Evolutionary conservation across 2,113 vertebrate species (phyloP).

Genomic region (Chionodraco myersi): DNA sequence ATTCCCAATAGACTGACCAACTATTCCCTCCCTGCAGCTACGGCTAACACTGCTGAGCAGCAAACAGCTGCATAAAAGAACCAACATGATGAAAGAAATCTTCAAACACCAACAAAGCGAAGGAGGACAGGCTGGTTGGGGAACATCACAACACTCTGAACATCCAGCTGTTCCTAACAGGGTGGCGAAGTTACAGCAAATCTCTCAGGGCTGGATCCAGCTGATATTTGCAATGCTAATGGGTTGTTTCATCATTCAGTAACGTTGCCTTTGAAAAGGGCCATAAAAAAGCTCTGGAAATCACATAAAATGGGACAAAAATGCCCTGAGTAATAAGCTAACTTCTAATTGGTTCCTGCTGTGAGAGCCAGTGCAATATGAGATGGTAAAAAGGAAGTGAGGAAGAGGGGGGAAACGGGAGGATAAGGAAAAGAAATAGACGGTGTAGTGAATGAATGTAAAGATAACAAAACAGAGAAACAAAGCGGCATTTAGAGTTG

Average conservation of each 20-base stretch:
- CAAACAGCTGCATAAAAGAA: not conserved
- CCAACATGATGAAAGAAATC: no score
- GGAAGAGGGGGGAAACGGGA: not conserved
- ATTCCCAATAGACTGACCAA: no score
- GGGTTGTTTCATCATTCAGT: slow-evolving; percentile 27
- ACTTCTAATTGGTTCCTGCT: slow-evolving; percentile 39
- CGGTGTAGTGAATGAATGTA: not conserved
- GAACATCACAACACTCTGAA: not conserved
- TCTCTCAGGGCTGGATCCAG: slow-evolving; percentile 6
- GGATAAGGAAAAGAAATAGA: not conserved
- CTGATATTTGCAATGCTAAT: slow-evolving; percentile 31
- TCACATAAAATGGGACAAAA: slow-evolving; percentile 42
- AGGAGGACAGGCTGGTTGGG: not conserved
- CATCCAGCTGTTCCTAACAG: slow-evolving; percentile 25
- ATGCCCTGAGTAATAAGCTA: slow-evolving; percentile 20
- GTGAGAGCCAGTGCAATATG: slow-evolving; percentile 18
- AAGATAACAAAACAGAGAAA: slow-evolving; percentile 1
- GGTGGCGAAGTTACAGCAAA: slow-evolving; percentile 23
- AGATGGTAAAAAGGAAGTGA: slow-evolving; percentile 23
- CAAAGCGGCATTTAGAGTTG: slow-evolving; percentile 36
- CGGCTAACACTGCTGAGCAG: not conserved
- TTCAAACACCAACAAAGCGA: not conserved
- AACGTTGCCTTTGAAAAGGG: slow-evolving; percentile 19
- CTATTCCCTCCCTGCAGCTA: not conserved
- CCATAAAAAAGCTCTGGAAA: slow-evolving; percentile 7